Evolutionary conservation across 2,797 vertebrate genomes (phyloP).

Genomic region (Allenopithecus nigroviridis): DNA sequence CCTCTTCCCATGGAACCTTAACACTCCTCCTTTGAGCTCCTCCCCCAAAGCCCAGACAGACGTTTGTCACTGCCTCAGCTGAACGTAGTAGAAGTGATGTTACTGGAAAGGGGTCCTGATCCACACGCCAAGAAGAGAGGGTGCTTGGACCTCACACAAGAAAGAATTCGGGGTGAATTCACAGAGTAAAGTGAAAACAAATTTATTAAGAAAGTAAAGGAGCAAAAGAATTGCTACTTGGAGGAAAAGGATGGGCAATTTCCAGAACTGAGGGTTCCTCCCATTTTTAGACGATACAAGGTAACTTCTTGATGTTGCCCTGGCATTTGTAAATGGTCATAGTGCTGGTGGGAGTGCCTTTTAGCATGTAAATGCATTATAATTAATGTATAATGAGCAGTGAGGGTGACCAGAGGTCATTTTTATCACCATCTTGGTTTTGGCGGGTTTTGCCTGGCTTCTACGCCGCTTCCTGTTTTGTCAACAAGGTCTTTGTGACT

Average conservation of each 20-base stretch:
- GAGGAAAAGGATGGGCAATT: not conserved
- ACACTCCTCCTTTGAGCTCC: not conserved
- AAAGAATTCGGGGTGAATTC: not conserved
- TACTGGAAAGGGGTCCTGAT: not conserved
- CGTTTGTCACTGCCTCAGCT: not conserved
- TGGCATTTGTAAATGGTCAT: not conserved
- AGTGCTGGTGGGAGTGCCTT: not conserved
- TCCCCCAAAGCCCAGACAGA: not conserved
- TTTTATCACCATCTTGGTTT: not conserved
- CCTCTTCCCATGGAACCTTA: not conserved
- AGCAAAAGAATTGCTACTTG: not conserved
- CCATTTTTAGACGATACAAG: not conserved
- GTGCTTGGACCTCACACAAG: not conserved
- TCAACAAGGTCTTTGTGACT: not conserved
- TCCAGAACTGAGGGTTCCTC: not conserved
- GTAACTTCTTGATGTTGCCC: not conserved
- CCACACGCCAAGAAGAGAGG: not conserved
- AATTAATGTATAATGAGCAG: not conserved
- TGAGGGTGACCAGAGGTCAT: not conserved
- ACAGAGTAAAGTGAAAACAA: not conserved
- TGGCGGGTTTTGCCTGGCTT: not conserved
- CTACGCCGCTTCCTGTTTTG: not conserved
- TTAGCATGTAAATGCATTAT: not conserved
- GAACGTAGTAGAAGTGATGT: not conserved
- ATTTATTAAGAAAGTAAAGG: not conserved